Conservation (phyloP, 2,113 vertebrate species). For the Neoarius graeffei region DNA sequence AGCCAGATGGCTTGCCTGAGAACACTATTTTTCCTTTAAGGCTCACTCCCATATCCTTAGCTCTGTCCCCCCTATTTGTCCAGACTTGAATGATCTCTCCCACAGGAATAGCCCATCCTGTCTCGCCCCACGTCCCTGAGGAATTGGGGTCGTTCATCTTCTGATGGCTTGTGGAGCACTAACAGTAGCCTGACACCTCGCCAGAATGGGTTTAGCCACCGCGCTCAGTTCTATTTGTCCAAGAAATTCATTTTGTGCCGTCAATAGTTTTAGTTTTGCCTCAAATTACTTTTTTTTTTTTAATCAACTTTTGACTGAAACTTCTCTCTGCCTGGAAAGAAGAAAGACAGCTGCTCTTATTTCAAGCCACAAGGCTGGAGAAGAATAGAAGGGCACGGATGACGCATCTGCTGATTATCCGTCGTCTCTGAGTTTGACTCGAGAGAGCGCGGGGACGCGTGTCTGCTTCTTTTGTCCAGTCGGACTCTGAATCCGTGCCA, state of each 20-base stretch:
- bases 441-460: constrained; percentile 39
- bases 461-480: constrained; percentile 44
- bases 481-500: constrained; percentile 3
- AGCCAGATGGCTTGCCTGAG: constrained; percentile 55
- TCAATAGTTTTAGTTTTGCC: neutral
- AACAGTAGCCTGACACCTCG: constrained; percentile 35
- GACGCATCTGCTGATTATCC: constrained; percentile 34
- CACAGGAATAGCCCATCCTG: constrained; percentile 23
- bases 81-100: constrained; percentile 52
- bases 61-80: constrained; percentile 43
- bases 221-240: neutral
- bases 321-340: neutral
- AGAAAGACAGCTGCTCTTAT: constrained; percentile 16
- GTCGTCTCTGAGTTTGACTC: constrained; percentile 10
- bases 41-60: constrained; percentile 29
- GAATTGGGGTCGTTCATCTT: constrained; percentile 53
- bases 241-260: neutral
- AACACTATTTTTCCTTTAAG: constrained; percentile 19
- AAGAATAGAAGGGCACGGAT: constrained; percentile 37
- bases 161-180: constrained; percentile 27
- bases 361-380: constrained; percentile 41
- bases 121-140: constrained; percentile 18
- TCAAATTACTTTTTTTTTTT: neutral
- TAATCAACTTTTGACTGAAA: neutral
- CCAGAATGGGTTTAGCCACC: neutral